Evolutionary conservation across 2,113 vertebrate genomes (phyloP), one percentile per base, ranked within the genome.

Genomic region (Poeciliopsis occidentalis): DNA sequence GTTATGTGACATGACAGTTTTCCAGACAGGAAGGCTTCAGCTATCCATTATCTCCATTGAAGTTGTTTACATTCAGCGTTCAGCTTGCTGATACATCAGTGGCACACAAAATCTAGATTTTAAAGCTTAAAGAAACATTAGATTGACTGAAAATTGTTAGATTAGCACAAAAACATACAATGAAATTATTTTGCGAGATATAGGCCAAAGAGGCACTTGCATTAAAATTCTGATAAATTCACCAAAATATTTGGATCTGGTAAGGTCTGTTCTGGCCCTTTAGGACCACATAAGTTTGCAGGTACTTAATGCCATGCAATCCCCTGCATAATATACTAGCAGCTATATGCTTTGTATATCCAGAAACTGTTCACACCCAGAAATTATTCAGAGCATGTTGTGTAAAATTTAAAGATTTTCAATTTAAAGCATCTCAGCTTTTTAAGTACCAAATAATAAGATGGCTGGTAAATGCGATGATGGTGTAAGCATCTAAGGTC

Each of bases 1-100:
- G 7, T 54, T 71, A 64, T 31, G 64, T 29, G 76, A 80, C 4
- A n/a, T 32, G 60, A 76, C 81, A 66, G 17, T 82, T 76, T 80
- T 62, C 77, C 78, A 29, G 57, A 73, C 31, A 64, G 5, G 22
- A 63, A 31, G 61, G n/a, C 61, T 19, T 63, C 8, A 63, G 29
- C 15, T 19, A 19, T 19, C 32, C 32, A 37, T 64, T 8, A 34
- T 64, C 31, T 37, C 4, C 8, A 3, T 32, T 31, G 22, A 63
- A 32, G 6, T 31, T 62, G 60, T 30, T 24, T n/a, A 11, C 11
- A 57, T 8, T 57, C 5, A 15, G 29, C 12, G n/a, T n/a, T n/a
- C n/a, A n/a, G n/a, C n/a, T n/a, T n/a, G n/a, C n/a, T n/a, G n/a
- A n/a, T n/a, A n/a, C 5, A 3, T n/a, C 2, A n/a, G 17, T 10